Evolutionary conservation across 2,888 invertebrate genomes (phyloP), one percentile per base, ranked within the genome.

Genomic region (Dorcus hopei): DNA sequence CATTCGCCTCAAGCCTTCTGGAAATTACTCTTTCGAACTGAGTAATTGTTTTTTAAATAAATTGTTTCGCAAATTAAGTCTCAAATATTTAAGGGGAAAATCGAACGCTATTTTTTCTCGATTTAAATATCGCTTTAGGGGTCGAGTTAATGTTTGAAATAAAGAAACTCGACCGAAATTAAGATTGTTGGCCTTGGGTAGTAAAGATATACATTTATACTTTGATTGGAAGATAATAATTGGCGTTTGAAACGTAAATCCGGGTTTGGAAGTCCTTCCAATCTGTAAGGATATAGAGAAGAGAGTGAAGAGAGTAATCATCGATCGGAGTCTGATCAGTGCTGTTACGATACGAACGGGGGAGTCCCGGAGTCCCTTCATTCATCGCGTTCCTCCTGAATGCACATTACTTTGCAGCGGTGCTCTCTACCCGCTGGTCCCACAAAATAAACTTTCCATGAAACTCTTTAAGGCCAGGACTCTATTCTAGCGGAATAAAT

Each of bases 401-500:
- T 64, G 64, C 65, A 65, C 65, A 65, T 64, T 65, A 63, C 62
- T 62, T 62, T 65, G 62, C 62, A 62, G 57, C 55, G 61, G 52
- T 62, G 60, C 58, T 65, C 61, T 65, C 61, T 61, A 54, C 64
- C 57, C 59, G 43, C 61, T 56, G 52, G 58, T 53, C 47, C 57
- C 57, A 52, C 58, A 61, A 61, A 61, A 60, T 59, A 67, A 68
- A 68, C 65, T 67, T 66, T 66, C 65, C 67, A 68, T 67, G 64
- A 66, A 63, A 62, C 62, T 60, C 61, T 65, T 62, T 60, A 61
- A 61, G 61, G 65, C 59, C 63, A 60, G 56, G 58, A 58, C 51
- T 59, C 61, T 59, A 66, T 66, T 63, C 66, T 67, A 61, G 63
- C 59, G 66, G 67, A 69, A 68, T 68, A 68, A 68, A 68, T 68